Percentiles rank a stretch among this genome's conserved stretches.
Conservation (phyloP, 2,113 vertebrate genomes). For the Garra rufa region DNA sequence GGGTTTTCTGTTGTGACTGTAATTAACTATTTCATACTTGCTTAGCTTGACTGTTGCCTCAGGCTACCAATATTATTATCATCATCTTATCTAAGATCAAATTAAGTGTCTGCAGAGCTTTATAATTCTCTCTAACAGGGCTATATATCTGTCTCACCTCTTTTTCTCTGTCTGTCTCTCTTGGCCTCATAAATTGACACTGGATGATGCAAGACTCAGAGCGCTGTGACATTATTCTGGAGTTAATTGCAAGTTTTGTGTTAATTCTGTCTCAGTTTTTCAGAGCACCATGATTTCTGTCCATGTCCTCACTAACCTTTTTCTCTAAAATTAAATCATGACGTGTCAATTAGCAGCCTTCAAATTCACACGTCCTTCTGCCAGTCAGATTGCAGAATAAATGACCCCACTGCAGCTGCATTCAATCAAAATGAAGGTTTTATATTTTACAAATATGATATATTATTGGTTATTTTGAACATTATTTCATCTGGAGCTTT, state of each 20-base stretch:
- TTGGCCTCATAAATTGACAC: background rate
- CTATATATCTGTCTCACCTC: background rate
- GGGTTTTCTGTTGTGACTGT: background rate
- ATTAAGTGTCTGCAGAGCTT: background rate
- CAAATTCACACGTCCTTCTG: background rate
- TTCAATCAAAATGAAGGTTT: background rate
- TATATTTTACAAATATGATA: background rate
- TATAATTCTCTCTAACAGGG: background rate
- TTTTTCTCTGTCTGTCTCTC: background rate
- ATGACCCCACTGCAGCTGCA: background rate
- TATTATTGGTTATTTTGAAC: no score
- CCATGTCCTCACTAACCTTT: constrained; percentile 23
- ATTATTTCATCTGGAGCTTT: no score
- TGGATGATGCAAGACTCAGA: background rate
- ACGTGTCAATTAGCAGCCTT: background rate
- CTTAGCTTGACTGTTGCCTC: constrained; percentile 28
- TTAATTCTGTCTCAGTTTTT: background rate
- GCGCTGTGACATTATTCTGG: background rate
- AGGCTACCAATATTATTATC: constrained; percentile 1
- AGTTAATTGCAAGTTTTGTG: constrained; percentile 16
- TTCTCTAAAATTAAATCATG: background rate
- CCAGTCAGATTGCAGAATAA: background rate
- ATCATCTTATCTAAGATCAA: background rate
- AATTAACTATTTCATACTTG: background rate
- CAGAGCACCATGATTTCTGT: background rate